These are phyloP conservation scores for Drosophila melanosoma DNA, from an alignment of 2,888 invertebrate genomes.

Conservation along the genomic window DNA sequence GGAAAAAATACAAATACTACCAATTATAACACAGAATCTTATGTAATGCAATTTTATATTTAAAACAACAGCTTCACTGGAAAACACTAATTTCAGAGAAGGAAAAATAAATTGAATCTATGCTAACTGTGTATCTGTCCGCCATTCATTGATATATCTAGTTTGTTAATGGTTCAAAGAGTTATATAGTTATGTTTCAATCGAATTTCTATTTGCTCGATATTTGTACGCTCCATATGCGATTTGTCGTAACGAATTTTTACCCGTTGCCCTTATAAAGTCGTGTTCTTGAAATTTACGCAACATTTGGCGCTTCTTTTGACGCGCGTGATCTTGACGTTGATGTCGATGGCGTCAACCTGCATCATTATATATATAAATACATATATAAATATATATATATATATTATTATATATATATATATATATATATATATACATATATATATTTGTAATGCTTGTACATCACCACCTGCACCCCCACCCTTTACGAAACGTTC, in stretches of 20 bases:
- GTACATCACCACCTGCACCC: slow-evolving; percentile 5
- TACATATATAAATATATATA: neutral
- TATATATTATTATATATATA: no score
- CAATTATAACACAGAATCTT: neutral
- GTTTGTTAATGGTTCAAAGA: neutral
- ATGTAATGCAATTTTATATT: neutral
- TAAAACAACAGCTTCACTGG: no score
- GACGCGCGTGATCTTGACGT: slow-evolving; percentile 67
- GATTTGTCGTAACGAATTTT: slow-evolving; percentile 4
- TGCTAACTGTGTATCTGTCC: neutral
- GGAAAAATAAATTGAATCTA: neutral
- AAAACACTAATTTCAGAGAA: neutral
- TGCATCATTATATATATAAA: slow-evolving; percentile 41
- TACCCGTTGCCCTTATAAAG: slow-evolving; percentile 53
- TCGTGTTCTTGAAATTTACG: slow-evolving; percentile 76
- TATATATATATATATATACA: neutral
- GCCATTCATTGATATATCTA: neutral
- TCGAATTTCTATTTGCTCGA: slow-evolving; percentile 5
- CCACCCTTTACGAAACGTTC: neutral
- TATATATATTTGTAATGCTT: neutral
- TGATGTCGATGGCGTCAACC: slow-evolving; percentile 69
- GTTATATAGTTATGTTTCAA: neutral
- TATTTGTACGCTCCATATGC: slow-evolving; percentile 44
- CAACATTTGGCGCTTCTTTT: slow-evolving; percentile 78
- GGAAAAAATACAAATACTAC: neutral